Conservation (phyloP, 2,113 vertebrate species). For the Sceloporus undulatus region DNA sequence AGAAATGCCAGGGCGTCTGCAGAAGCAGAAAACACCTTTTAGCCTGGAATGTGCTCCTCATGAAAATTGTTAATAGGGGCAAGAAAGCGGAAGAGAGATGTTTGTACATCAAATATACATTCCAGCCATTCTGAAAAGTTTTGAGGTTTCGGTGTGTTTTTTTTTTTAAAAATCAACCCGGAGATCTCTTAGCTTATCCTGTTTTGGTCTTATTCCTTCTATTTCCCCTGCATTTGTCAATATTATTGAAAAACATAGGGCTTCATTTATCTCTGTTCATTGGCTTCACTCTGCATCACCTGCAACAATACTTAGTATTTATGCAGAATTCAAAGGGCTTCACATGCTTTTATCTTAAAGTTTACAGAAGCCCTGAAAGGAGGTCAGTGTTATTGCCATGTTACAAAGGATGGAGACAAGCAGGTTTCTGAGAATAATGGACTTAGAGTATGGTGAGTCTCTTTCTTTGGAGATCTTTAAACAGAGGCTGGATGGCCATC, state of each 20-base stretch:
- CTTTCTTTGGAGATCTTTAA: no score
- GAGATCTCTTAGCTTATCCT: neutral
- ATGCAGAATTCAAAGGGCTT: neutral
- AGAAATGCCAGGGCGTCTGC: neutral
- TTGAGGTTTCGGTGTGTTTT: neutral
- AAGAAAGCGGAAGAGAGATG: neutral
- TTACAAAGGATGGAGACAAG: neutral
- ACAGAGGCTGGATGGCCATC: no score
- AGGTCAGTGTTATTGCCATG: neutral
- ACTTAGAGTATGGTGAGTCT: no score
- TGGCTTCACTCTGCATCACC: neutral
- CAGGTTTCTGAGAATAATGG: no score
- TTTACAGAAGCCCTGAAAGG: neutral
- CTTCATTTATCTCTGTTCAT: neutral
- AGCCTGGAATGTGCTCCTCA: neutral
- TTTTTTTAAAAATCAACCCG: neutral
- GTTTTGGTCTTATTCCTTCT: neutral
- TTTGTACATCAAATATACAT: neutral
- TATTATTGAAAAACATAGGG: neutral
- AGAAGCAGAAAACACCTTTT: neutral
- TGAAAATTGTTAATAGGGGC: conserved; percentile 9
- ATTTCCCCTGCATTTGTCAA: neutral
- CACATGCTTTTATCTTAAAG: neutral
- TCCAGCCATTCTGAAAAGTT: neutral
- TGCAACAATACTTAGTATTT: neutral